Percentiles rank a stretch among this genome's conserved stretches.
Evolutionary conservation across 2,797 vertebrate species (phyloP).

Genomic region (Mareca strepera): DNA sequence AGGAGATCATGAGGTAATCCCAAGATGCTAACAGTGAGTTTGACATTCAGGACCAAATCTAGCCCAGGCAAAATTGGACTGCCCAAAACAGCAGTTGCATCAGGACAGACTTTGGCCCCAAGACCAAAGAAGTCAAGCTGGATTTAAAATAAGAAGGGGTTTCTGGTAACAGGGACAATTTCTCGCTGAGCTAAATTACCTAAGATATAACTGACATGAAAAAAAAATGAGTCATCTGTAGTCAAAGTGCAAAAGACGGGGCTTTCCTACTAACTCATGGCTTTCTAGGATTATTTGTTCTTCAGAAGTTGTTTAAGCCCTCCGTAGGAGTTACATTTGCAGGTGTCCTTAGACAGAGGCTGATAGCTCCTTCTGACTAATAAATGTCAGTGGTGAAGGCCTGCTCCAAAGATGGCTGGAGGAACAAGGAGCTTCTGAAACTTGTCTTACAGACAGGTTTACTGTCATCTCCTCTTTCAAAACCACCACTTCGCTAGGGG

Average conservation of each 20-base stretch:
- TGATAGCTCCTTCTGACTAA: neutral
- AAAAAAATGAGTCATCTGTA: neutral
- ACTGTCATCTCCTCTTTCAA: neutral
- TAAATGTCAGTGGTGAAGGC: neutral
- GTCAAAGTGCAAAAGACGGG: neutral
- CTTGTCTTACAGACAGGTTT: neutral
- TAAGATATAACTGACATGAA: neutral
- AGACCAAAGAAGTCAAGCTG: neutral
- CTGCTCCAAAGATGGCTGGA: neutral
- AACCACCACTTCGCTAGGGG: neutral
- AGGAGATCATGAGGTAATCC: constrained; percentile 56
- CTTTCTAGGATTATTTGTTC: constrained; percentile 25
- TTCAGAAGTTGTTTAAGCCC: neutral
- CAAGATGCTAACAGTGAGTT: constrained; percentile 36
- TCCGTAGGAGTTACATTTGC: neutral
- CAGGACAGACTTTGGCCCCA: neutral
- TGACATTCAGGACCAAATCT: constrained; percentile 40
- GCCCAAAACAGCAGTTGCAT: neutral
- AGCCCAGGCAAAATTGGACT: neutral
- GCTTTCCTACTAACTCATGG: neutral
- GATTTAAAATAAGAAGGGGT: neutral
- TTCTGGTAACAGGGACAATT: neutral
- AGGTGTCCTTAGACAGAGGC: neutral
- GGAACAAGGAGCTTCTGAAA: neutral
- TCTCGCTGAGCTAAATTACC: neutral